Conservation (phyloP, 2,888 invertebrate species). For the Pterostichus madidus region DNA sequence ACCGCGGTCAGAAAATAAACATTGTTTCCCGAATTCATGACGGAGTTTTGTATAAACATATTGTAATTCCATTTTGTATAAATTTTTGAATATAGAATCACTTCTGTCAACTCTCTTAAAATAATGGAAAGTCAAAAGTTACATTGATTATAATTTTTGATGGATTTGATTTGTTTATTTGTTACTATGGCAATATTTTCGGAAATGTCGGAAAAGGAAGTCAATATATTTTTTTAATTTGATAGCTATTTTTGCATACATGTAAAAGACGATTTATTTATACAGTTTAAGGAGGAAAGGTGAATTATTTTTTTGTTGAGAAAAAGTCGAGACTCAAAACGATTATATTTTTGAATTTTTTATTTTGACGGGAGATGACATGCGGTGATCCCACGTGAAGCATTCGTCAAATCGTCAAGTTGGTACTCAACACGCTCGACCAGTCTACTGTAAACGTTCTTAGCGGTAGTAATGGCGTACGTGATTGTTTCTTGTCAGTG, state of each 20-base stretch:
- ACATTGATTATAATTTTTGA: slow-evolving; percentile 13
- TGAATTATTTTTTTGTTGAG: not conserved
- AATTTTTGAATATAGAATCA: slow-evolving; percentile 12
- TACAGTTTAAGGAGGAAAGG: not conserved
- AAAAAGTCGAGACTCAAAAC: slow-evolving; percentile 11
- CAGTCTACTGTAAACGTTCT: slow-evolving; percentile 57
- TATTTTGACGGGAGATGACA: not conserved
- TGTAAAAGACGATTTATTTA: not conserved
- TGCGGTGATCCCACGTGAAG: slow-evolving; percentile 15
- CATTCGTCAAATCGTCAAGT: slow-evolving; percentile 35
- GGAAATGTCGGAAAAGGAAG: slow-evolving; percentile 10
- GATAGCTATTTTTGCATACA: not conserved
- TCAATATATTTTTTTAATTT: not conserved
- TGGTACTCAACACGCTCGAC: slow-evolving; percentile 5
- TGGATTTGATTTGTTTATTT: slow-evolving; percentile 30
- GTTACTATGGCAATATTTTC: slow-evolving; percentile 23
- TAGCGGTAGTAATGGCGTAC: slow-evolving; percentile 67
- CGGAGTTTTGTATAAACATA: slow-evolving; percentile 85
- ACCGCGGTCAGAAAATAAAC: slow-evolving; percentile 85
- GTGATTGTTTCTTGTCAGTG: slow-evolving; percentile 66
- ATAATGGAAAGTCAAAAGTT: slow-evolving; percentile 30
- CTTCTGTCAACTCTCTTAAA: slow-evolving; percentile 26
- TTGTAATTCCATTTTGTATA: slow-evolving; percentile 76
- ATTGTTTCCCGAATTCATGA: slow-evolving; percentile 85
- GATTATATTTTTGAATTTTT: slow-evolving; percentile 32